These are phyloP conservation scores for Campylomormyrus numenius DNA, from an alignment of 2,113 vertebrate genomes.

Conservation along the genomic window DNA sequence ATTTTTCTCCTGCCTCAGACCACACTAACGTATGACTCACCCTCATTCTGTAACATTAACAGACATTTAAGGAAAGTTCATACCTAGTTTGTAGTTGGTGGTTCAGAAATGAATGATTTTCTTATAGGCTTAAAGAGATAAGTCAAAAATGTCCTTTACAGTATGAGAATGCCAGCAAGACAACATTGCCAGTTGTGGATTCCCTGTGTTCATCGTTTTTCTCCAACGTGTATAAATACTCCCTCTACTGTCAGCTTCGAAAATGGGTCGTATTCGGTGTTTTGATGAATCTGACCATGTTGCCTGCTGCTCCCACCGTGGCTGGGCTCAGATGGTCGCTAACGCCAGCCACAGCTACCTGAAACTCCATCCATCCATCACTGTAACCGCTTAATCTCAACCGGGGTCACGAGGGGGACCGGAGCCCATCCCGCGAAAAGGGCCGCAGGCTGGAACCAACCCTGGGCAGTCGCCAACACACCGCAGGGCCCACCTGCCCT, in stretches of 20 bases:
- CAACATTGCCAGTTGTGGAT: not conserved
- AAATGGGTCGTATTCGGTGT: not conserved
- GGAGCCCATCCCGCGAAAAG: too few species aligned
- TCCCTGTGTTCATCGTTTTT: not conserved
- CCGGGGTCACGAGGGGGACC: too few species aligned
- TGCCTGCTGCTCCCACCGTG: not conserved
- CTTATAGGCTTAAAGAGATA: not conserved
- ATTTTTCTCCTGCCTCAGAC: not conserved
- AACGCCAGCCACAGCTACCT: not conserved
- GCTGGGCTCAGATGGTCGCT: not conserved
- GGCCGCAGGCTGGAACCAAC: too few species aligned
- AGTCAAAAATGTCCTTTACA: not conserved
- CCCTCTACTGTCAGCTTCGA: not conserved
- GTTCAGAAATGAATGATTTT: not conserved
- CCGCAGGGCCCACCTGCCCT: not conserved
- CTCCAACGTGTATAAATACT: not conserved
- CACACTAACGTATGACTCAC: not conserved
- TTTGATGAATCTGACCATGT: not conserved
- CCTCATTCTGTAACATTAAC: not conserved
- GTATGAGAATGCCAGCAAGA: not conserved
- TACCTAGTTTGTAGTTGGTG: not conserved
- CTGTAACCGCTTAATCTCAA: too few species aligned
- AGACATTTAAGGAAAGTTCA: not conserved
- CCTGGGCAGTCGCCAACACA: too few species aligned
- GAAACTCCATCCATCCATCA: not conserved